Conservation (phyloP, 2,113 vertebrate species). For the Microcebus tavaratra region DNA sequence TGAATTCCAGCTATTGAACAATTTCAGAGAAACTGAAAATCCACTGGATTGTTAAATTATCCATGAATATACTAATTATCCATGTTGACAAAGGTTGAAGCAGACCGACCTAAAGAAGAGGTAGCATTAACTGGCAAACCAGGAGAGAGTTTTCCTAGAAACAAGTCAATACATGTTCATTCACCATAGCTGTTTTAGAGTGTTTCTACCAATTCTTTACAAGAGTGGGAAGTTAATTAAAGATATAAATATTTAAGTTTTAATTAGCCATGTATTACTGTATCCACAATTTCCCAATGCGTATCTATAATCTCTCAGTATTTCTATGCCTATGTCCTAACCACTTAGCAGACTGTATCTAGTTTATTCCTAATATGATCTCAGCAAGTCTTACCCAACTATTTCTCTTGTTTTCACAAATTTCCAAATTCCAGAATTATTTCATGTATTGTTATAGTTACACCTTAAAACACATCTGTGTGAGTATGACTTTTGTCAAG, state of each 20-base stretch:
- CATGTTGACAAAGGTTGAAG: neutral
- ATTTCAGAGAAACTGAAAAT: neutral
- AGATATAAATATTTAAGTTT: neutral
- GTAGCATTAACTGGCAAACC: neutral
- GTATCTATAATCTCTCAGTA: neutral
- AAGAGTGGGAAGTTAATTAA: neutral
- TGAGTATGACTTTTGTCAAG: neutral
- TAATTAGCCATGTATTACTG: neutral
- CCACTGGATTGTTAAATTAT: conserved; percentile 30
- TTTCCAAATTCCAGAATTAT: neutral
- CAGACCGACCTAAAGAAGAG: neutral
- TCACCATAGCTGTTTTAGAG: neutral
- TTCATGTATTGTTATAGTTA: neutral
- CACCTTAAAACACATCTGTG: neutral
- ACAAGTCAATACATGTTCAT: neutral
- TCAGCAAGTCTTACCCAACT: neutral
- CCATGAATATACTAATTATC: neutral
- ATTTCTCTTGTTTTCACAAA: neutral
- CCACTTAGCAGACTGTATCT: neutral
- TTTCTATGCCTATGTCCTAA: neutral
- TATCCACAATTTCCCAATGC: neutral
- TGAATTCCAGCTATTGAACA: neutral
- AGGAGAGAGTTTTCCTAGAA: neutral
- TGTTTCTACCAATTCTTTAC: neutral
- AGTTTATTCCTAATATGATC: neutral